Percentiles rank a stretch among this genome's conserved stretches.
Evolutionary conservation across 2,888 invertebrate species (phyloP).

Genomic region (Andrena fulva): DNA sequence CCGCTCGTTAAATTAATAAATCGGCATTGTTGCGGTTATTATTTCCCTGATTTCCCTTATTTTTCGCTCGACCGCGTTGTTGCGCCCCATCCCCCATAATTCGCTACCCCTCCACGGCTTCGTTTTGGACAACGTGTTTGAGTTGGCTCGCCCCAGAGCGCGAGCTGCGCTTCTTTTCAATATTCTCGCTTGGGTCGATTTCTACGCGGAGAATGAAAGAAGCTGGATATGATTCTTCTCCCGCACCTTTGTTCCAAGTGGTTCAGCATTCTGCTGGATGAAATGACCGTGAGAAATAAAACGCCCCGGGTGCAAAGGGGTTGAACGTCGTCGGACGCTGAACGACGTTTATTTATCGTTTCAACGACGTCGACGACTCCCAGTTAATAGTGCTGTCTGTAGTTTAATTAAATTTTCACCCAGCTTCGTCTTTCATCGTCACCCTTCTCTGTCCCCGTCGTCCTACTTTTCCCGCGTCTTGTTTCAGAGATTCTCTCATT

Average conservation of each 20-base stretch:
- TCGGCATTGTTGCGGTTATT: constrained; percentile 66
- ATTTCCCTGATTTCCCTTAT: constrained; percentile 59
- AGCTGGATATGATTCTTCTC: not conserved
- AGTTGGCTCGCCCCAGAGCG: constrained; percentile 1
- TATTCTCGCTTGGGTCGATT: not conserved
- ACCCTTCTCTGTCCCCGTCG: not conserved
- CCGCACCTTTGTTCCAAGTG: not conserved
- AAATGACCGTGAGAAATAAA: constrained; percentile 3
- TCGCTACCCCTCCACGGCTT: not conserved
- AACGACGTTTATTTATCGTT: constrained; percentile 44
- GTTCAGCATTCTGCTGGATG: not conserved
- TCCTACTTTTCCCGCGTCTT: constrained; percentile 35
- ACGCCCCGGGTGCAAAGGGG: not conserved
- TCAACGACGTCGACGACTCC: constrained; percentile 26
- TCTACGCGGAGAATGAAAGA: not conserved
- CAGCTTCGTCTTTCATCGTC: constrained; percentile 24
- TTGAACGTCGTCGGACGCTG: constrained; percentile 10
- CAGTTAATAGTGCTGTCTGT: constrained; percentile 42
- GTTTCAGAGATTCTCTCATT: constrained; percentile 25
- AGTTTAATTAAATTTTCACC: constrained; percentile 58
- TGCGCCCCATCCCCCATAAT: not conserved
- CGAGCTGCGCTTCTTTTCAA: not conserved
- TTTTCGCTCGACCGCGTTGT: constrained; percentile 5
- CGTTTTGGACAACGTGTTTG: not conserved
- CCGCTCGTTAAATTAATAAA: constrained; percentile 75